Evolutionary conservation across 2,797 vertebrate species (phyloP).

Genomic region (Menidia menidia): DNA sequence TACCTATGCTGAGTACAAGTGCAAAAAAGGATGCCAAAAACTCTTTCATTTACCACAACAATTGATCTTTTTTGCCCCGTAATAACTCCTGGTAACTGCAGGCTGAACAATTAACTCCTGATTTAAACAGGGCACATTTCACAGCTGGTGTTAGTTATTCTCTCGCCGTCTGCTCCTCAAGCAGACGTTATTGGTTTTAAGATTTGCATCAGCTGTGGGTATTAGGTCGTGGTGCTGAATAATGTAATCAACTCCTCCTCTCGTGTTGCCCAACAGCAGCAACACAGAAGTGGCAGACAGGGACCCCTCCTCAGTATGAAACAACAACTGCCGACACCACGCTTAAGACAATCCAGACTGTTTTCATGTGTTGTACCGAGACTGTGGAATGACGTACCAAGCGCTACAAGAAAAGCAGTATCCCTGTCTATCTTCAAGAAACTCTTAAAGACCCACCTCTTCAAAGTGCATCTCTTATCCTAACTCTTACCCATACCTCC

Average conservation of each 20-base stretch:
- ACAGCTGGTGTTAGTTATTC: conserved; percentile 34
- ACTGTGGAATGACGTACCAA: too few species aligned
- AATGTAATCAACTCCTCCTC: conserved; percentile 43
- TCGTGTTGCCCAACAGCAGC: conserved; percentile 26
- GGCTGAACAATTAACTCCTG: conserved; percentile 16
- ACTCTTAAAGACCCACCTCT: too few species aligned
- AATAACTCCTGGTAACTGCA: conserved; percentile 42
- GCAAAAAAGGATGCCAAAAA: conserved; percentile 14
- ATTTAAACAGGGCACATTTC: conserved; percentile 32
- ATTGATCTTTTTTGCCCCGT: conserved; percentile 38
- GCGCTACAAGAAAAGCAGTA: too few species aligned
- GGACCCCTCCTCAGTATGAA: conserved; percentile 32
- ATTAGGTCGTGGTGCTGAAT: conserved; percentile 51
- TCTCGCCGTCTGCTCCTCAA: conserved; percentile 27
- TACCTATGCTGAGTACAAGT: conserved; percentile 9
- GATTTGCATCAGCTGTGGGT: conserved; percentile 57
- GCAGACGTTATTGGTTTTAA: conserved; percentile 35
- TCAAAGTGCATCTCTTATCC: too few species aligned
- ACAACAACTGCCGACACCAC: conserved; percentile 17
- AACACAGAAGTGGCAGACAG: conserved; percentile 16
- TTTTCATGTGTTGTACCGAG: too few species aligned
- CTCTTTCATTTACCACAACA: conserved; percentile 37
- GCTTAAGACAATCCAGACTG: too few species aligned
- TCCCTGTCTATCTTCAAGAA: too few species aligned
- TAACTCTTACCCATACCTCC: too few species aligned